phyloP scores from a whole-genome alignment of 2,113 vertebrate genomes.

The Chamaea fasciata region DNA sequence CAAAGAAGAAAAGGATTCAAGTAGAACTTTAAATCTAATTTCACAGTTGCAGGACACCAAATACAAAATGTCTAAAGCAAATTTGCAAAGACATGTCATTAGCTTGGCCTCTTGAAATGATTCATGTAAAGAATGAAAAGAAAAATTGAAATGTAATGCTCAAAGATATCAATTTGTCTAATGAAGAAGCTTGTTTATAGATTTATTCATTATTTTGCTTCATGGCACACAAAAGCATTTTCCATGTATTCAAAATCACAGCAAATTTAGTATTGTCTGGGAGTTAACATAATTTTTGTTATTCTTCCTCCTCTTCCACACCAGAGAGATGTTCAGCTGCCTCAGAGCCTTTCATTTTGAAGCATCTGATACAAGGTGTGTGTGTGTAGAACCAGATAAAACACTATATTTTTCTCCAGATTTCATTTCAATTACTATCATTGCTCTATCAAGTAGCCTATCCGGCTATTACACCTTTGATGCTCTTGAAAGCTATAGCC shows the following conservation, averaged over 20 bases:
- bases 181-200: conserved; percentile 9
- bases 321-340: not conserved
- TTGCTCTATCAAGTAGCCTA: conserved; percentile 63
- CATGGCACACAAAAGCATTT: conserved; percentile 7
- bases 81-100: not conserved
- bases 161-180: not conserved
- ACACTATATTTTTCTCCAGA: conserved; percentile 59
- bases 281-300: conserved; percentile 17
- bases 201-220: conserved; percentile 33
- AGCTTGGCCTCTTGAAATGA: not conserved
- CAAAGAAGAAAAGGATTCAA: not conserved
- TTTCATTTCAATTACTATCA: conserved; percentile 75
- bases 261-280: conserved; percentile 23
- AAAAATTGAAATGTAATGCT: not conserved
- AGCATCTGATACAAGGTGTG: conserved; percentile 50
- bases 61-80: not conserved
- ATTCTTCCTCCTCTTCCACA: conserved; percentile 33
- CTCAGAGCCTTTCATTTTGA: conserved; percentile 28
- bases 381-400: conserved; percentile 39
- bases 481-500: conserved; percentile 35
- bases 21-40: not conserved
- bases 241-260: conserved; percentile 15
- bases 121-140: not conserved
- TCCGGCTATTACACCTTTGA: conserved; percentile 66
- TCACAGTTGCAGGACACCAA: conserved; percentile 10